A percentile compares a stretch with the other conserved stretches of the same genome.
These are phyloP conservation scores for Etheostoma nigrum DNA, from an alignment of 2,797 vertebrate genomes.

Conservation along the genomic window DNA sequence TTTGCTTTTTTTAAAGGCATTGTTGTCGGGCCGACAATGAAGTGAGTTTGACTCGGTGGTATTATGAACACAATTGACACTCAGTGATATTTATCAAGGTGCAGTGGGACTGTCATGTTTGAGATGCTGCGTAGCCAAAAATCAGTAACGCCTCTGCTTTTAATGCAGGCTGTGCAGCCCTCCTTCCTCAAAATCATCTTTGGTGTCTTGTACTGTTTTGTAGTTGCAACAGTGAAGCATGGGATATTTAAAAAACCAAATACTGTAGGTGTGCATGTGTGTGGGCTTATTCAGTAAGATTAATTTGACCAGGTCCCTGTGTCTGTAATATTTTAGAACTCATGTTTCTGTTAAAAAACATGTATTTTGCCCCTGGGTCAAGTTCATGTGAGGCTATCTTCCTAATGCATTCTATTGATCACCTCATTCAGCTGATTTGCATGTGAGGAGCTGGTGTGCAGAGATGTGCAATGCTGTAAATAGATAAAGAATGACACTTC, in stretches of 20 bases:
- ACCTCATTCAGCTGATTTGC: constrained; percentile 62
- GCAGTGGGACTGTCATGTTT: constrained; percentile 40
- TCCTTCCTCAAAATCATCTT: constrained; percentile 12
- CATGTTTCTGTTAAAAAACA: constrained; percentile 45
- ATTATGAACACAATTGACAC: constrained; percentile 38
- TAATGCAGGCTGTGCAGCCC: constrained; percentile 17
- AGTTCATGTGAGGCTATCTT: constrained; percentile 56
- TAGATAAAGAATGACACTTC: constrained; percentile 62
- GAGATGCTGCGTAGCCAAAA: constrained; percentile 50
- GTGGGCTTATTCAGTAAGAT: constrained; percentile 23
- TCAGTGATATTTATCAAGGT: constrained; percentile 62
- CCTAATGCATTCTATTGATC: constrained; percentile 71
- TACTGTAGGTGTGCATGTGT: neutral
- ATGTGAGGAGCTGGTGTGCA: constrained; percentile 50
- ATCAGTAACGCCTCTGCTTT: constrained; percentile 31
- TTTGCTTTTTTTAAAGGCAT: constrained; percentile 65
- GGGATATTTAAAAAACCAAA: constrained; percentile 35
- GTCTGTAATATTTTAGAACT: constrained; percentile 49
- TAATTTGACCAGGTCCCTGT: constrained; percentile 16
- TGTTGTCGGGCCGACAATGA: constrained; percentile 42
- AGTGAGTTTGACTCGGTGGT: constrained; percentile 54
- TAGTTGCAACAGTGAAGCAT: constrained; percentile 2
- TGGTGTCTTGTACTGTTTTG: constrained; percentile 9
- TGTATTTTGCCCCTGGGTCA: constrained; percentile 57
- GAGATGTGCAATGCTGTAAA: constrained; percentile 39